Conservation (phyloP, 2,888 invertebrate genomes). For the Ophion ventricosus region DNA sequence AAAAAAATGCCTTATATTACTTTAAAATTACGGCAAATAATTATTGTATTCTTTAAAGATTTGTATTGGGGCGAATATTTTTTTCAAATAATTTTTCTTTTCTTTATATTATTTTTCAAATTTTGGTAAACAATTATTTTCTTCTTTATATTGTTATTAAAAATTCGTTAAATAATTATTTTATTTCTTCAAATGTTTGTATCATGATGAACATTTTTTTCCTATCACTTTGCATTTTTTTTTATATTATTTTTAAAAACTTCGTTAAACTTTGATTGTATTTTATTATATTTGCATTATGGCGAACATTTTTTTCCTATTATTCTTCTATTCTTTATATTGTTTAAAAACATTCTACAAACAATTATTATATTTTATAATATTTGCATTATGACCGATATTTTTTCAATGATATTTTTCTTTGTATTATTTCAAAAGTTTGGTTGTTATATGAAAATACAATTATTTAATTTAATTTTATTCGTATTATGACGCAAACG, state of each 20-base stretch:
- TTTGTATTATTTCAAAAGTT: neutral
- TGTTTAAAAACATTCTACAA: neutral
- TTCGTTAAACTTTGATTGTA: neutral
- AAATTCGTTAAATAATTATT: no score
- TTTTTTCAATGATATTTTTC: neutral
- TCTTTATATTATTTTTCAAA: no score
- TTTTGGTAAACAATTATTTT: no score
- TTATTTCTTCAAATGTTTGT: neutral
- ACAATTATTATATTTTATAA: neutral
- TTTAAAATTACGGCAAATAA: no score
- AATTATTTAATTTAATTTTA: neutral
- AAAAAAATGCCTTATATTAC: no score
- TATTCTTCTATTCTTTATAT: neutral
- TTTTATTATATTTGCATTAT: neutral
- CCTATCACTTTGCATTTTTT: neutral
- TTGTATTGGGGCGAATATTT: no score
- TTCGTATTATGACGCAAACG: neutral
- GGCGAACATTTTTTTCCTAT: neutral
- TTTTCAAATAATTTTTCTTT: no score
- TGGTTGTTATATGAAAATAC: no score
- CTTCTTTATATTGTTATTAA: no score
- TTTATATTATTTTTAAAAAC: neutral
- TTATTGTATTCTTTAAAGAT: no score
- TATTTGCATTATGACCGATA: no score
- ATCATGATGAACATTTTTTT: neutral